Conservation (phyloP, 2,888 invertebrate species). For the Lacanobia oleracea region DNA sequence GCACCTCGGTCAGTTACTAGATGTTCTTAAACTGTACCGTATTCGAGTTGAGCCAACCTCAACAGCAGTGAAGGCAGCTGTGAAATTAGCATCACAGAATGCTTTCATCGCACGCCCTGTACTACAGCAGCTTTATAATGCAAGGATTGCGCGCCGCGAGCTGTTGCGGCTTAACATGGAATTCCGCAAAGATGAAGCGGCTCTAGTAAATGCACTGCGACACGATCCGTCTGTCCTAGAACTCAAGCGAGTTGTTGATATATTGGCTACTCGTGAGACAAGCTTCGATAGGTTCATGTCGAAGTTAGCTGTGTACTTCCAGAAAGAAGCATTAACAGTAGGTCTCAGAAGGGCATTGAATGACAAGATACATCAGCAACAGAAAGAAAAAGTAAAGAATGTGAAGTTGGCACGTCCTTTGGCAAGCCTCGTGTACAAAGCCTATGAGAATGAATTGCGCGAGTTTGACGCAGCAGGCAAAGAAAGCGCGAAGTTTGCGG, state of each 20-base stretch:
- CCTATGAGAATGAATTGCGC: constrained; percentile 50
- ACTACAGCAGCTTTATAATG: constrained; percentile 30
- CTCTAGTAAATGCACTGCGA: constrained; percentile 46
- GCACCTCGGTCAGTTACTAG: constrained; percentile 67
- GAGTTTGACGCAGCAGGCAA: constrained; percentile 52
- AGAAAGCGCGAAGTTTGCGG: constrained; percentile 61
- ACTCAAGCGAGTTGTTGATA: constrained; percentile 53
- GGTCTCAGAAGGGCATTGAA: constrained; percentile 59
- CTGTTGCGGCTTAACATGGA: constrained; percentile 41
- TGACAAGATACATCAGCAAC: constrained; percentile 28
- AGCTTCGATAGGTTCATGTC: constrained; percentile 71
- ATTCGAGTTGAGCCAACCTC: constrained; percentile 64
- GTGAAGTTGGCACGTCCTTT: constrained; percentile 56
- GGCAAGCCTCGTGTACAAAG: constrained; percentile 49
- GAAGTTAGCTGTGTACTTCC: constrained; percentile 77
- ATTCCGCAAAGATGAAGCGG: constrained; percentile 39
- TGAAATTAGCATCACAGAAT: constrained; percentile 65
- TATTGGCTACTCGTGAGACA: constrained; percentile 55
- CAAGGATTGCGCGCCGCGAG: constrained; percentile 43
- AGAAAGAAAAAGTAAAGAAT: constrained; percentile 30
- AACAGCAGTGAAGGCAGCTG: constrained; percentile 67
- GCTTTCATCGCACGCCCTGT: constrained; percentile 43
- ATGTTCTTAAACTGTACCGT: constrained; percentile 71
- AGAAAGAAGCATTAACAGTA: constrained; percentile 72
- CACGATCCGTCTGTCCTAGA: constrained; percentile 41